These are phyloP conservation scores for Acronicta leporina DNA, from an alignment of 2,888 invertebrate genomes.

Conservation along the genomic window DNA sequence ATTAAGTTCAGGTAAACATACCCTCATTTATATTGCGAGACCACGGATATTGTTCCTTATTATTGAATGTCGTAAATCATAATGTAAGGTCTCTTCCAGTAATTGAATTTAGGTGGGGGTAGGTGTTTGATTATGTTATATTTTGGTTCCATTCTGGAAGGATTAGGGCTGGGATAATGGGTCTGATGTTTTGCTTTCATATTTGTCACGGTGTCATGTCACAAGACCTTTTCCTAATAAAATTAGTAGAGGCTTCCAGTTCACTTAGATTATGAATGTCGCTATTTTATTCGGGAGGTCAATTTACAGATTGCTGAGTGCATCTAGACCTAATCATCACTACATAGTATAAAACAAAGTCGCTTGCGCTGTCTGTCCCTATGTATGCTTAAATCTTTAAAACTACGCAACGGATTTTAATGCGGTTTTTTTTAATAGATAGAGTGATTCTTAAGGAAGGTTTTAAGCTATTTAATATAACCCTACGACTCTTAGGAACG, in stretches of 20 bases:
- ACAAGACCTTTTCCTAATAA: neutral
- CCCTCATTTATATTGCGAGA: conserved; percentile 69
- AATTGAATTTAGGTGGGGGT: conserved; percentile 56
- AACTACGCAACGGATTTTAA: no score
- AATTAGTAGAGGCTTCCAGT: neutral
- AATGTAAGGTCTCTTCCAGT: conserved; percentile 56
- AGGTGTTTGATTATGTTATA: conserved; percentile 50
- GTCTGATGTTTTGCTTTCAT: conserved; percentile 18
- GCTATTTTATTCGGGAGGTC: neutral
- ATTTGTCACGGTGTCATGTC: conserved; percentile 5
- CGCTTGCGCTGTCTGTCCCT: no score
- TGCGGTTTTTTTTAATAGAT: no score
- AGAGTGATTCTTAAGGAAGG: no score
- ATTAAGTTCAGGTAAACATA: conserved; percentile 78
- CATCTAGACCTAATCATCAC: no score
- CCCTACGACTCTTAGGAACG: no score
- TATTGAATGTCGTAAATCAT: conserved; percentile 78
- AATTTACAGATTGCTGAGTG: no score
- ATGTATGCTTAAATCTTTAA: no score
- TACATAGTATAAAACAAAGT: no score
- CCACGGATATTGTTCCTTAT: conserved; percentile 75
- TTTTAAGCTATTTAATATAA: no score
- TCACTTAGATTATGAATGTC: neutral
- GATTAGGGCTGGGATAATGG: conserved; percentile 25
- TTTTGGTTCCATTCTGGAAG: conserved; percentile 47